A percentile compares a stretch with the other conserved stretches of the same genome.
These are phyloP conservation scores for Eilema caniola DNA, from an alignment of 2,888 invertebrate genomes.

Conservation along the genomic window DNA sequence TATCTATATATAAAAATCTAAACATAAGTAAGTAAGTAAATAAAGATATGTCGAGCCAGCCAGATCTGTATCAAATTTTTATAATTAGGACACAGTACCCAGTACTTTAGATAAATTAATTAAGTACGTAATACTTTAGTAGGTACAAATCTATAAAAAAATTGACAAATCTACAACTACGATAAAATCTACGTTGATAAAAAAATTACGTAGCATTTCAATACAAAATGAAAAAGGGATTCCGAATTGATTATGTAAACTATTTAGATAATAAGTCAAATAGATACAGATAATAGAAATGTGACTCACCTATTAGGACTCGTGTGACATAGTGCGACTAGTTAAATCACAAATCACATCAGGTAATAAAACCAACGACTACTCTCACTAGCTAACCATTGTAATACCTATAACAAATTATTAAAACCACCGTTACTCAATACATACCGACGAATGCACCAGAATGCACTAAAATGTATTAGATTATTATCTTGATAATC, in stretches of 20 bases:
- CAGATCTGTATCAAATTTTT: constrained; percentile 9
- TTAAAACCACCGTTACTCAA: constrained; percentile 29
- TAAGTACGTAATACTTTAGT: constrained; percentile 2
- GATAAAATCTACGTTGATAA: constrained; percentile 4
- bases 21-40: not conserved
- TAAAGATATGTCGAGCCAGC: not conserved
- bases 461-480: constrained; percentile 32
- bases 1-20: not conserved
- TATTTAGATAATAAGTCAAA: not conserved
- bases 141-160: not conserved
- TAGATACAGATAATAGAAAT: constrained; percentile 6
- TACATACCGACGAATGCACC: constrained; percentile 24
- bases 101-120: not conserved
- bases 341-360: constrained; percentile 43
- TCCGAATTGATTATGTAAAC: not conserved
- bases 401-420: constrained; percentile 7
- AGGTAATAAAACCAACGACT: constrained; percentile 11
- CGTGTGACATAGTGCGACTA: constrained; percentile 29
- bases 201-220: constrained; percentile 3
- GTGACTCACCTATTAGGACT: constrained; percentile 12
- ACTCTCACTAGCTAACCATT: constrained; percentile 33
- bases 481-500: constrained; percentile 43
- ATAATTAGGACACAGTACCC: constrained; percentile 3
- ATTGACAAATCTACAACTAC: not conserved
- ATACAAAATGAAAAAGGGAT: not conserved